phyloP scores from a whole-genome alignment of 2,888 invertebrate genomes.

The Mamestra brassicae region DNA sequence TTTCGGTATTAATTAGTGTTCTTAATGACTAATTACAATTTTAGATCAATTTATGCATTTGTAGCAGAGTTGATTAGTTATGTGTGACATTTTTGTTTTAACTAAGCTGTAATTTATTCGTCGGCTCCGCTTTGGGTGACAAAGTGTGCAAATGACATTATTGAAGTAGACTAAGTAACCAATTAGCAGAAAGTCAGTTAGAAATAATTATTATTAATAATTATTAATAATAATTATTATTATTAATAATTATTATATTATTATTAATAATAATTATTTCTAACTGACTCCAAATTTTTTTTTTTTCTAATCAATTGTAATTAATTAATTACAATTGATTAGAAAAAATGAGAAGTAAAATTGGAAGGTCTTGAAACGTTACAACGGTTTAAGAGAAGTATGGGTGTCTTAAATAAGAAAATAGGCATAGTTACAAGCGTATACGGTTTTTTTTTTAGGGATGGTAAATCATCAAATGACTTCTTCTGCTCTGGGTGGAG shows the following conservation, averaged over 20 bases:
- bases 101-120: neutral
- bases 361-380: neutral
- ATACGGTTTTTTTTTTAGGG: no score
- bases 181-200: slow-evolving; percentile 1
- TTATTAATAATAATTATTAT: no score
- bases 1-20: slow-evolving; percentile 14
- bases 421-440: no score
- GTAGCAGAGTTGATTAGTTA: slow-evolving; percentile 18
- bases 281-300: no score
- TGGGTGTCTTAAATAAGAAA: no score
- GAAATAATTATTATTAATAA: no score
- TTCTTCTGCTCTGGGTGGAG: no score
- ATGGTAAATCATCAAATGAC: no score
- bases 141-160: neutral
- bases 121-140: slow-evolving; percentile 38
- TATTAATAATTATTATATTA: no score
- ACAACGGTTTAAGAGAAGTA: neutral
- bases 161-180: slow-evolving; percentile 10
- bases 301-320: no score
- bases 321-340: no score
- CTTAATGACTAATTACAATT: slow-evolving; percentile 37
- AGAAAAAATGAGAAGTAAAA: neutral
- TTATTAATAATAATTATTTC: no score
- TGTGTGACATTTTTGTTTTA: slow-evolving; percentile 44
- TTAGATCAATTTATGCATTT: slow-evolving; percentile 39